phyloP scores from a whole-genome alignment of 2,888 invertebrate species.

The Andrena bucephala region DNA sequence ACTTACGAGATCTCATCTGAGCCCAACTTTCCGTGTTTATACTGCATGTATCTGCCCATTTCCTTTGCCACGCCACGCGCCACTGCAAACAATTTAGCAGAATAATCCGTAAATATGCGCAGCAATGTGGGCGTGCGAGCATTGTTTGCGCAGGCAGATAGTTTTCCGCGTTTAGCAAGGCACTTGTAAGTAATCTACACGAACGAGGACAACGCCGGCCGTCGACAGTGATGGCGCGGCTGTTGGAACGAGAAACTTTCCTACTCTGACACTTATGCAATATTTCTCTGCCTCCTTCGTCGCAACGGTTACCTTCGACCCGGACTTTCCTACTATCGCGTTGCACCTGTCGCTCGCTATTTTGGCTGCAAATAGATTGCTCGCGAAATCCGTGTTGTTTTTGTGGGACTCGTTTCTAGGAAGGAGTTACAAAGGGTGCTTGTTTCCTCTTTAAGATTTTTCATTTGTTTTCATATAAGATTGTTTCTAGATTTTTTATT shows the following conservation, averaged over 20 bases:
- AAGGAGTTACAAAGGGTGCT: background rate
- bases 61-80: background rate
- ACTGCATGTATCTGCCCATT: background rate
- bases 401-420: background rate
- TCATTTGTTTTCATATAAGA: no score
- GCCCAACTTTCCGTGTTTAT: background rate
- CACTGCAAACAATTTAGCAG: constrained; percentile 51
- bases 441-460: no score
- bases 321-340: constrained; percentile 59
- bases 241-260: constrained; percentile 65
- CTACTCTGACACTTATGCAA: constrained; percentile 65
- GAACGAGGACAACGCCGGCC: constrained; percentile 47
- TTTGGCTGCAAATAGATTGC: constrained; percentile 27
- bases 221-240: constrained; percentile 27
- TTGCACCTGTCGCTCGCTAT: constrained; percentile 43
- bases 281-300: constrained; percentile 50
- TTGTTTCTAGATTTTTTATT: background rate
- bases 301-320: constrained; percentile 61
- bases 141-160: constrained; percentile 36
- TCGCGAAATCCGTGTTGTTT: constrained; percentile 12
- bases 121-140: constrained; percentile 12
- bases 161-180: constrained; percentile 29
- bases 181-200: constrained; percentile 33
- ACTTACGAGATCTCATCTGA: background rate
- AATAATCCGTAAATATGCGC: constrained; percentile 53